Evolutionary conservation across 2,888 invertebrate genomes (phyloP).

Genomic region (Acanthosepion lycidas): DNA sequence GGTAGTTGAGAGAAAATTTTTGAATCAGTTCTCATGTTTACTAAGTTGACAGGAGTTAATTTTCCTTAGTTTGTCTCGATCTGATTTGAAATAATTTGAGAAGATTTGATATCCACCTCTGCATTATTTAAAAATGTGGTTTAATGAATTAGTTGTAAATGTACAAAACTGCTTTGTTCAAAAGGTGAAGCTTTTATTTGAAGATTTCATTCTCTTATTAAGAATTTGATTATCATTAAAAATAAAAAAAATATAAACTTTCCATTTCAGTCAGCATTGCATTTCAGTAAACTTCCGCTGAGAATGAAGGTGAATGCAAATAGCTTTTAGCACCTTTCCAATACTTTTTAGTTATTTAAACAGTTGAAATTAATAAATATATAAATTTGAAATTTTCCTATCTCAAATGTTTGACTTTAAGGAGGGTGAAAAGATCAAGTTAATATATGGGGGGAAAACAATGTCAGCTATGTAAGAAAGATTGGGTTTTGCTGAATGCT

Average conservation of each 20-base stretch:
- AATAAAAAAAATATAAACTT: background rate
- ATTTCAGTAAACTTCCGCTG: background rate
- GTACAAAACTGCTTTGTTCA: background rate
- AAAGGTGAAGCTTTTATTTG: background rate
- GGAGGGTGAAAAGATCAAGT: no score
- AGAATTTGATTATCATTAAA: background rate
- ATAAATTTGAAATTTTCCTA: background rate
- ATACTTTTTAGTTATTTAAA: background rate
- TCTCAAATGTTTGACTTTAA: background rate
- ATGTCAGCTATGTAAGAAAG: no score
- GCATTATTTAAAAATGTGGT: background rate
- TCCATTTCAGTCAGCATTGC: background rate
- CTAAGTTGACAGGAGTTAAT: no score
- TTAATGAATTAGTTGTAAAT: background rate
- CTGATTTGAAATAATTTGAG: background rate
- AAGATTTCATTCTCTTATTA: background rate
- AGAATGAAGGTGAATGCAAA: background rate
- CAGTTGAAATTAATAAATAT: background rate
- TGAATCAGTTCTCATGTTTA: no score
- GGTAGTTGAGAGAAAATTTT: no score
- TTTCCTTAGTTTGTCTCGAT: no score
- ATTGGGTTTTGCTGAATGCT: no score
- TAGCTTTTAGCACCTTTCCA: background rate
- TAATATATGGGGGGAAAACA: no score
- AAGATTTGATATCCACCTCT: background rate